Evolutionary conservation across 2,888 invertebrate genomes (phyloP).

Genomic region (Chrysolina haemoptera): DNA sequence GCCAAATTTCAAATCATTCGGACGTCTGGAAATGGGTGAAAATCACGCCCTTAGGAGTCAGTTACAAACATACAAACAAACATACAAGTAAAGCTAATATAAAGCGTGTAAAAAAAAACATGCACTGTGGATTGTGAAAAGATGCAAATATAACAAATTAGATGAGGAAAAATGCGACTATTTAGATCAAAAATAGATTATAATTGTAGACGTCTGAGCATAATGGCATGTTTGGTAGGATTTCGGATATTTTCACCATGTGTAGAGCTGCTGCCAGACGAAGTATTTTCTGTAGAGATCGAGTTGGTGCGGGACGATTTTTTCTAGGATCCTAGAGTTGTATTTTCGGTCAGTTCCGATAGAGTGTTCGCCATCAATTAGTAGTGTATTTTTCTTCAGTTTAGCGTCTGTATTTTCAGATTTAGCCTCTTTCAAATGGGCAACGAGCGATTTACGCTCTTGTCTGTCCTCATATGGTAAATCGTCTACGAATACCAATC

Average conservation of each 20-base stretch:
- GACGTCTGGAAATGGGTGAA: too few relatives aligned
- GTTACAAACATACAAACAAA: too few relatives aligned
- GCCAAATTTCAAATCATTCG: too few relatives aligned
- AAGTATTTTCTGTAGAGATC: background rate
- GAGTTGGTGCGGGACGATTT: background rate
- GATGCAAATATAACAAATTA: too few relatives aligned
- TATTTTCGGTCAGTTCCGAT: conserved; percentile 5
- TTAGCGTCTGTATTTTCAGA: background rate
- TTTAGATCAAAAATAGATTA: too few relatives aligned
- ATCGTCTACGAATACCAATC: conserved; percentile 1
- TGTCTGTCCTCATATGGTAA: conserved; percentile 2
- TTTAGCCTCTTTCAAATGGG: conserved; percentile 3
- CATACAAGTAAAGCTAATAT: too few relatives aligned
- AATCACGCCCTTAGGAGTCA: too few relatives aligned
- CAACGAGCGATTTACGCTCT: background rate
- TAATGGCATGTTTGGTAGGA: conserved; percentile 5
- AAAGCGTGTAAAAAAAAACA: too few relatives aligned
- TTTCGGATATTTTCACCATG: background rate
- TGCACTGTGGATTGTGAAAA: too few relatives aligned
- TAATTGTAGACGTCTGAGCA: background rate
- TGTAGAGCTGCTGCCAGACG: background rate
- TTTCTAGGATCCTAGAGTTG: background rate
- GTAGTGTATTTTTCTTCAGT: conserved; percentile 2
- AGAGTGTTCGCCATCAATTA: conserved; percentile 1
- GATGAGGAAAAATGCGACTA: too few relatives aligned